Percentiles rank a stretch among this genome's conserved stretches.
Conservation (phyloP, 1,140 invertebrate species). For the Neelides sp. region DNA sequence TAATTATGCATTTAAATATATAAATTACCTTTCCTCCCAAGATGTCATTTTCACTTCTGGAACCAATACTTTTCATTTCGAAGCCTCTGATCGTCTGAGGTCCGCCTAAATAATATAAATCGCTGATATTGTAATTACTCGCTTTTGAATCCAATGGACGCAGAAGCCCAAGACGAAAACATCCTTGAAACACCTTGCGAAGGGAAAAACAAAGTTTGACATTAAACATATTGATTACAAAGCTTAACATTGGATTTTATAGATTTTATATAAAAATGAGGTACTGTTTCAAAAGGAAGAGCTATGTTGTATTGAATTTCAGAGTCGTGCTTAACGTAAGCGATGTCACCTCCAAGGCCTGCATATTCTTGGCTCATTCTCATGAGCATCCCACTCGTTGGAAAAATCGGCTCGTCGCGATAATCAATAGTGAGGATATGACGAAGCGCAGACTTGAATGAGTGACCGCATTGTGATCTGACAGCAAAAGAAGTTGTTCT, state of each 20-base stretch:
- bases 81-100: slow-evolving; percentile 73
- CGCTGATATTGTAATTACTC: slow-evolving; percentile 50
- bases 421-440: slow-evolving; percentile 64
- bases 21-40: slow-evolving; percentile 46
- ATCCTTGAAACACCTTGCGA: slow-evolving; percentile 56
- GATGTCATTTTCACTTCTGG: slow-evolving; percentile 55
- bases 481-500: slow-evolving; percentile 58
- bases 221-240: not conserved
- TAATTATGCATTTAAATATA: not conserved
- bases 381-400: slow-evolving; percentile 52
- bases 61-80: slow-evolving; percentile 63
- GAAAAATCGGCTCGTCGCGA: slow-evolving; percentile 64
- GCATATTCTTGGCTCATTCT: slow-evolving; percentile 63
- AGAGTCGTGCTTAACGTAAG: slow-evolving; percentile 70
- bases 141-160: slow-evolving; percentile 39
- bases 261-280: slow-evolving; percentile 31
- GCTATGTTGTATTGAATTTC: slow-evolving; percentile 61
- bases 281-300: slow-evolving; percentile 52
- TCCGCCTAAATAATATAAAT: slow-evolving; percentile 76
- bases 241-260: slow-evolving; percentile 7
- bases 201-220: not conserved
- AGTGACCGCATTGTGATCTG: slow-evolving; percentile 67
- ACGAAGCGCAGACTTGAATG: slow-evolving; percentile 67
- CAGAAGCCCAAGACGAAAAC: slow-evolving; percentile 56
- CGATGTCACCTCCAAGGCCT: slow-evolving; percentile 72